A percentile compares a stretch with the other conserved stretches of the same genome.
Evolutionary conservation across 2,113 vertebrate genomes (phyloP).

Genomic region (Menidia beryllina): DNA sequence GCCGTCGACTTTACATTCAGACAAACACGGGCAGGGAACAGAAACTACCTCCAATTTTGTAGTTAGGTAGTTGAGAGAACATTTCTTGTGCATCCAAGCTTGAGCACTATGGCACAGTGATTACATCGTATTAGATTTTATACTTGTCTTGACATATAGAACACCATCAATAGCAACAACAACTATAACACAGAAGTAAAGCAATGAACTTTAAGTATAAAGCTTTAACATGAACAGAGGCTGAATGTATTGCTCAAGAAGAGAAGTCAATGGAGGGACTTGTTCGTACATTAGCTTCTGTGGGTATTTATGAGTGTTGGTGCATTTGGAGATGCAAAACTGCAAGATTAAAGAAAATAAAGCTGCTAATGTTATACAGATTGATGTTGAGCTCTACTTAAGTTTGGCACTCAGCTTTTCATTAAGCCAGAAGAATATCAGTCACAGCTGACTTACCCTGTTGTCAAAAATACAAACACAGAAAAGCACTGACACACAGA

Average conservation of each 20-base stretch:
- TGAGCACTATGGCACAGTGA: slow-evolving; percentile 79
- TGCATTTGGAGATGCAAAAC: slow-evolving; percentile 37
- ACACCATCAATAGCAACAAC: slow-evolving; percentile 65
- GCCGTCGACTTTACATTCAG: slow-evolving; percentile 79
- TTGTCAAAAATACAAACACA: slow-evolving; percentile 79
- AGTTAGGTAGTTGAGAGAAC: slow-evolving; percentile 77
- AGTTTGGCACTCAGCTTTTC: slow-evolving; percentile 79
- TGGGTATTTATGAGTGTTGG: slow-evolving; percentile 3
- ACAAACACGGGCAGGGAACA: slow-evolving; percentile 50
- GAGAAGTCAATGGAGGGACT: slow-evolving; percentile 37
- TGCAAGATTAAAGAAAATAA: slow-evolving; percentile 59
- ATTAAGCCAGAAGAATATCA: slow-evolving; percentile 75
- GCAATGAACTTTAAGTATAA: slow-evolving; percentile 65
- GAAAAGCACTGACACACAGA: slow-evolving; percentile 75
- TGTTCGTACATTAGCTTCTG: slow-evolving; percentile 6
- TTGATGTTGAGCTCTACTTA: slow-evolving; percentile 66
- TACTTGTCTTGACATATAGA: slow-evolving; percentile 71
- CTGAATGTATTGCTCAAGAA: slow-evolving; percentile 79
- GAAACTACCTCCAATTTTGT: slow-evolving; percentile 48
- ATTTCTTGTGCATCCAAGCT: slow-evolving; percentile 67
- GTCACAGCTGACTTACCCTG: slow-evolving; percentile 81
- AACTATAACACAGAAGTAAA: slow-evolving; percentile 72
- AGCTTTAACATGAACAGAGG: slow-evolving; percentile 45
- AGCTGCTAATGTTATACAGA: slow-evolving; percentile 60
- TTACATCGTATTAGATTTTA: slow-evolving; percentile 75